Base-by-base conservation (phyloP, 2,797 vertebrate genomes). In the Menidia menidia region DNA sequence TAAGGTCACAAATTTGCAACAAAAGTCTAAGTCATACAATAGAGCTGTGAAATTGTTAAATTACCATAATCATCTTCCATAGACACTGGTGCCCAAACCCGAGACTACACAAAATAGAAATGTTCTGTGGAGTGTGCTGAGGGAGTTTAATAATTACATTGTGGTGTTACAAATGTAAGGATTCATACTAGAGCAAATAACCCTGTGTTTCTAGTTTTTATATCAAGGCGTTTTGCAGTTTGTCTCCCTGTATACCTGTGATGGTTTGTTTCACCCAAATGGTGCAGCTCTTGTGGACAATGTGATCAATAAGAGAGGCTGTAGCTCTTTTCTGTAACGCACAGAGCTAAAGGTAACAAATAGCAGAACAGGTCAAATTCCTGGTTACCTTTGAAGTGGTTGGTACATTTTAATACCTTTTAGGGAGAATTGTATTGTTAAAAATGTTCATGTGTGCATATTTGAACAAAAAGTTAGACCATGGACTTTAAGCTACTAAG, bases 1-100 rank as follows among this genome's bases (percentile, higher is more conserved):
- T 92, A 90, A 91, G 92, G 90, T 93, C 91, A 91, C 2, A 61
- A 70, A 81, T 88, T 88, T 86, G 88, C 74, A 84, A 90, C 78
- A 83, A 85, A 91, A 86, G 87, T 89, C 81, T 54, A 70, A 64
- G 42, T 82, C 78, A 71, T 75, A 88, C 83, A 92, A 89, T 84
- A 55, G 66, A 84, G 80, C 60, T 80, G 73, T 74, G 75, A 82
- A 75, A 85, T 89, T 81, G 85, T 83, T 84, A 84, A 84, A 92
- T 91, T 90, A 89, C 78, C 87, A 92, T 90, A 92, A 91, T 91
- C 74, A 77, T 85, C 82, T 76, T 79, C 79, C 67, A 50, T 48
- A 48, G 18, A 19, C 47, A 81, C 81, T 86, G 75, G 80, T 85
- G 78, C 78, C 71, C 73, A 75, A 89, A 90, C 83, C 77, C 78